Base-by-base conservation (phyloP, 2,888 invertebrate species). In the Dynastes hyllus region DNA sequence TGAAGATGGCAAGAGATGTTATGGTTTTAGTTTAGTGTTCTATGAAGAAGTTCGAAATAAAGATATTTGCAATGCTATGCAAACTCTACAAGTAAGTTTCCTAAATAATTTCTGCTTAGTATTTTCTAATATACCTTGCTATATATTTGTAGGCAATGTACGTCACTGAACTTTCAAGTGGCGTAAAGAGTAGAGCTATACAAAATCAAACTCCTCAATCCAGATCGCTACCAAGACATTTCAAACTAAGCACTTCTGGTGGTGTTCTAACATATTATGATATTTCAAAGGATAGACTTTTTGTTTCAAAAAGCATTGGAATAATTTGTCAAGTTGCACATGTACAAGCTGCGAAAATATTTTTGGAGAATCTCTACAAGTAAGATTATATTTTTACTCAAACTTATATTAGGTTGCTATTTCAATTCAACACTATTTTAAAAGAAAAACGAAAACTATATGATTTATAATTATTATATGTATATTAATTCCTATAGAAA, bases 51-150 rank as follows among this genome's bases (percentile, higher is more conserved):
- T 98, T 83, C 93, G 94, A 78, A 97, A 97, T 89, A 91, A 94
- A 75, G 95, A 97, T 88, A 97, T 99, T 84, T 97, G 97, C 88
- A 95, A 95, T 85, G 98, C 98, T 75, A 98, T 99, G 95, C 97
- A 98, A 88, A 97, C 97, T 53, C 91, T 98, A 83, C 97, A 98
- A 91, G 95, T 94, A 88, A 89, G 88, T 77, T 37, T 32, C 65
- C 71, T 40, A 76, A 80, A 76, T 22, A 78, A 63, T 76, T 80
- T 45, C 32, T 83, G 76, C 81, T 85, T 81, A 66, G 5, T 37
- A 37, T 5, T 37, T 65, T n/a, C 6, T 22, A 9, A 11, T 6
- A 61, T 9, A 61, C 40, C 6, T 0, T n/a, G 6, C 2, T 40
- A 11, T 8, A 67, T 16, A 67, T 67, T 90, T 91, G 53, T 89